These are phyloP conservation scores for Notamacropus eugenii DNA, from an alignment of 2,797 vertebrate species.

Conservation along the genomic window DNA sequence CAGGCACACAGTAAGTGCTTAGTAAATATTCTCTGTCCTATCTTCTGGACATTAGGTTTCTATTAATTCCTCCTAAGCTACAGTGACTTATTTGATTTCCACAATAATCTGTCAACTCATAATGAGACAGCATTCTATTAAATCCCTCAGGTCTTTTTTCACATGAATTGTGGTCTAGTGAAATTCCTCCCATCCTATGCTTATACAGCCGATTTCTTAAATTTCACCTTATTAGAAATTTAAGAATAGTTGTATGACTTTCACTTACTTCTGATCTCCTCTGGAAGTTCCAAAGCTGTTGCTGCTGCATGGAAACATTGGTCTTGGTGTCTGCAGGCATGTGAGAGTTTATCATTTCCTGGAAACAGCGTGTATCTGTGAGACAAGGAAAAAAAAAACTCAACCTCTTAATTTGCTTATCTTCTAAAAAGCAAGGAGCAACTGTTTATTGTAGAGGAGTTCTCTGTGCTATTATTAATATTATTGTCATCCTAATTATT, in stretches of 20 bases:
- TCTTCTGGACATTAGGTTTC: background rate
- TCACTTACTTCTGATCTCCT: conserved; percentile 60
- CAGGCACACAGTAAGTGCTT: background rate
- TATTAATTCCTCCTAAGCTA: background rate
- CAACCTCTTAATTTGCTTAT: background rate
- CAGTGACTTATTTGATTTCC: background rate
- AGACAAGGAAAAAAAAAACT: conserved; percentile 52
- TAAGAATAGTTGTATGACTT: background rate
- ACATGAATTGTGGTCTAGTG: background rate
- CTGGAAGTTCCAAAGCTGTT: background rate
- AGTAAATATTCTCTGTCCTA: background rate
- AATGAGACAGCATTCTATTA: background rate
- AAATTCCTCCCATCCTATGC: background rate
- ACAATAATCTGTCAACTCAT: background rate
- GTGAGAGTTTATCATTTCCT: background rate
- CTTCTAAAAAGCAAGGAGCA: background rate
- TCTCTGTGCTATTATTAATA: background rate
- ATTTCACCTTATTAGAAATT: background rate
- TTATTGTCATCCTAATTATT: background rate
- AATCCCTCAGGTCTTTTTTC: background rate
- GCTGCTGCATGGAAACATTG: rapidly evolving
- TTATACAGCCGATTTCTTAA: background rate
- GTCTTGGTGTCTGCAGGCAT: conserved; percentile 30
- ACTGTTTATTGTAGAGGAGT: background rate
- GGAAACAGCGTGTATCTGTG: conserved; percentile 81